Evolutionary conservation across 1,140 invertebrate genomes (phyloP).

Genomic region (Octopus sinensis): DNA sequence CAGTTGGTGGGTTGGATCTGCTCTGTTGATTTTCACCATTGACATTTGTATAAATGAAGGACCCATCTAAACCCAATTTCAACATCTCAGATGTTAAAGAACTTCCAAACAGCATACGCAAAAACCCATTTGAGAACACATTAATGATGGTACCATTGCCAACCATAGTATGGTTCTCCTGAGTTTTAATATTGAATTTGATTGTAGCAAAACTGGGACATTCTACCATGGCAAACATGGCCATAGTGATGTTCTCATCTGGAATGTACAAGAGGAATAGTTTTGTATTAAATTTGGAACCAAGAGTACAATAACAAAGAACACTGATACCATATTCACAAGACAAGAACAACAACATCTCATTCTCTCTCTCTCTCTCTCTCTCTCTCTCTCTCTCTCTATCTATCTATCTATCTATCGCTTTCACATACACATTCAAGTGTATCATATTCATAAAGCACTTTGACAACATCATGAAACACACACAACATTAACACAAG

Average conservation of each 20-base stretch:
- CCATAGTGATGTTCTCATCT: conserved; percentile 17
- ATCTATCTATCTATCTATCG: too few species aligned
- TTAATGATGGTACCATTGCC: conserved; percentile 51
- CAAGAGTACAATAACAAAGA: neutral
- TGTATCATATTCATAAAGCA: too few species aligned
- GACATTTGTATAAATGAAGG: conserved; percentile 13
- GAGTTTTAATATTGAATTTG: conserved; percentile 51
- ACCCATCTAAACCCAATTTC: conserved; percentile 43
- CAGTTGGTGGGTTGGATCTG: neutral
- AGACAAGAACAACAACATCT: too few species aligned
- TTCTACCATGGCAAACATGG: conserved; percentile 39
- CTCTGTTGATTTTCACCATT: too few species aligned
- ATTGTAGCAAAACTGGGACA: conserved; percentile 56
- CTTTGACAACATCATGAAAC: too few species aligned
- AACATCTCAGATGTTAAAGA: conserved; percentile 49
- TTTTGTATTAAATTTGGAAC: neutral
- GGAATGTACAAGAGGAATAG: conserved; percentile 20
- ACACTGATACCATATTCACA: neutral
- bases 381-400: too few species aligned
- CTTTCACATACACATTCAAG: too few species aligned
- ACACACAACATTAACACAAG: too few species aligned
- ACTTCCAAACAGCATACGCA: conserved; percentile 38
- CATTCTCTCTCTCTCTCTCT: too few species aligned
- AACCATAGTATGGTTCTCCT: conserved; percentile 53
- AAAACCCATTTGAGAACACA: conserved; percentile 52